Evolutionary conservation across 2,113 vertebrate genomes (phyloP), one percentile per base, ranked within the genome.

Genomic region (Colistium nudipinnis): DNA sequence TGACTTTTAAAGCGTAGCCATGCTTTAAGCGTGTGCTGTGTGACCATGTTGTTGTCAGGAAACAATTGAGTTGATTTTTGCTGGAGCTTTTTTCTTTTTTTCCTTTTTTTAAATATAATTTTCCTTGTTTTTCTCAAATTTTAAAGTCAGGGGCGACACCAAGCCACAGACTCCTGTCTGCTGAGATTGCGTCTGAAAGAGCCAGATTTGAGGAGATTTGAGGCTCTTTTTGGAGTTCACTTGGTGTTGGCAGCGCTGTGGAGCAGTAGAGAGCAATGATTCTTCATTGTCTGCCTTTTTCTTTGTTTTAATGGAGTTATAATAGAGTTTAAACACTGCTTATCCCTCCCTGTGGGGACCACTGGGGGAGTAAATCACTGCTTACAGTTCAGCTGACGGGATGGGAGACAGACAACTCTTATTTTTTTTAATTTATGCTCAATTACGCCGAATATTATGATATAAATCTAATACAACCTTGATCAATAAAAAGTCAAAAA

Each of bases 261-360:
- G 24, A 41, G 48, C n/a, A 66, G 22, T 51, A 55, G 47, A 44
- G 0, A 64, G 57, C 38, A 44, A 68, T 55, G 25, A 78, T 53
- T 65, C 49, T 74, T 74, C 36, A 57, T 55, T 70, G n/a, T 62
- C 57, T 81, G 25, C 49, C n/a, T 53, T 49, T 10, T 44, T 84
- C 19, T 38, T 69, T 66, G 51, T 54, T 75, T 45, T 80, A 78
- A 82, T 78, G 62, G 35, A 2, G 28, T 60, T 67, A 45, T 72
- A 76, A 72, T 59, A 22, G 35, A 55, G 57, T 49, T 48, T 9
- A 76, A 59, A 51, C 36, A 33, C 49, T 69, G 13, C 30, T 48
- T 20, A 54, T 54, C 39, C 24, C 78, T 76, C 44, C 61, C 72
- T 49, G 6, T 62, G 75, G 51, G 78, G 81, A 48, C 36, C 47